Evolutionary conservation across 2,113 vertebrate species (phyloP), one percentile per base, ranked within the genome.

Genomic region (Oxyruncus cristatus): DNA sequence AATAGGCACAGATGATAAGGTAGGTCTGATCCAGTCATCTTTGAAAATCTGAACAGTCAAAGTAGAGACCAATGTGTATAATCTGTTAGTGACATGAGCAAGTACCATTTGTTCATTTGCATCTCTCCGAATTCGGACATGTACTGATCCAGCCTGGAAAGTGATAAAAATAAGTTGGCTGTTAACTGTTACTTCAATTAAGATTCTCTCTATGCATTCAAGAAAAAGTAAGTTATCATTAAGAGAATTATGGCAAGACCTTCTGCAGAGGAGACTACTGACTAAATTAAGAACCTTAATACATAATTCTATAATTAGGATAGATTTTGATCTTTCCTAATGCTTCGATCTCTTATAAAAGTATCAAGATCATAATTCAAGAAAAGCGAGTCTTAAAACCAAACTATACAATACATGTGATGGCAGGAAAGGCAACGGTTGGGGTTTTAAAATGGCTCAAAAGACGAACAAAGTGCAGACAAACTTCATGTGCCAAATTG

Each of bases 71-170:
- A 99, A 96, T 0, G 99, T 98, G 92, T 98, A 98, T 12, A 99
- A 98, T 5, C 99, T 98, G 96, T 99, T 99, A 92, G 99, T 99
- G 95, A 99, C 99, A 59, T 99, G 99, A 71, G 99, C 99, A 97
- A 99, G 98, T 24, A 99, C 99, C 98, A 99, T 99, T 96, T 99
- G 99, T 94, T 99, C 99, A 72, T 99, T 99, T 35, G 99, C 99
- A 49, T 99, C 99, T 37, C 99, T 98, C 73, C 99, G 99, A 95
- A 99, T 99, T 77, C 99, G 98, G 35, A 99, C 99, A 6, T 99
- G 99, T 24, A 99, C 98, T 20, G 99, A 99, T 86, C 99, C 99
- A 44, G 99, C 99, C 99, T 99, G 97, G 63, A 89, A 96, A 92
- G 87, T 2, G 71, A 94, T 5, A 92, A 86, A 76, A 96, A 85